Base-by-base conservation (phyloP, 1,140 invertebrate genomes). In the Chironomus striatipennis region DNA sequence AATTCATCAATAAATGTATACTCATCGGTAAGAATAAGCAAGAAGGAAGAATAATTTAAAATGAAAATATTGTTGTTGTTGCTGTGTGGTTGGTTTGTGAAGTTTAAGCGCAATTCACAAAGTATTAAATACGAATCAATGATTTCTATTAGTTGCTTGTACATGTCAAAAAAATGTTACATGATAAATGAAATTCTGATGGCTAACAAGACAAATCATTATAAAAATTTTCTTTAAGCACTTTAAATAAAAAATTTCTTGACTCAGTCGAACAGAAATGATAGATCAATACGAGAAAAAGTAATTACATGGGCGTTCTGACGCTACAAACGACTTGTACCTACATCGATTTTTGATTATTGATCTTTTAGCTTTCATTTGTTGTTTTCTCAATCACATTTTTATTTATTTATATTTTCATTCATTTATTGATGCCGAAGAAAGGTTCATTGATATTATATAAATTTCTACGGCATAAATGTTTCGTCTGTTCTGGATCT, bases 181-280 rank as follows among this genome's bases (percentile, higher is more conserved):
- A n/a, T 57, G 47, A 57, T 57, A 57, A 57, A 57, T 57, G 47
- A 57, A 57, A 57, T 57, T 57, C 47, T 57, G 47, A 57, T 57
- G 12, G 47, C 47, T 57, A 57, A 57, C 47, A 57, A 57, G 47
- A 57, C 47, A 57, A 57, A 57, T 57, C 47, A 57, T 57, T 57
- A 57, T 57, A n/a, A 57, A 57, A 57, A 57, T 57, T 57, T 57
- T 57, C 47, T 57, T n/a, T 34, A 34, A 34, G 24, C 24, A 34
- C 24, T 34, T 34, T 34, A 34, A 34, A 34, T 34, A 34, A 34
- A 34, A 34, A 34, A 34, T n/a, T n/a, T n/a, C n/a, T n/a, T n/a
- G 24, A 34, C 24, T 34, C 24, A 34, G 24, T 34, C 24, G 24
- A 34, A n/a, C 47, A 57, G 12, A n/a, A 12, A 57, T 57, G 47